These are phyloP conservation scores for Drosophila pseudotalamancana DNA, from an alignment of 2,888 invertebrate genomes.

Conservation along the genomic window DNA sequence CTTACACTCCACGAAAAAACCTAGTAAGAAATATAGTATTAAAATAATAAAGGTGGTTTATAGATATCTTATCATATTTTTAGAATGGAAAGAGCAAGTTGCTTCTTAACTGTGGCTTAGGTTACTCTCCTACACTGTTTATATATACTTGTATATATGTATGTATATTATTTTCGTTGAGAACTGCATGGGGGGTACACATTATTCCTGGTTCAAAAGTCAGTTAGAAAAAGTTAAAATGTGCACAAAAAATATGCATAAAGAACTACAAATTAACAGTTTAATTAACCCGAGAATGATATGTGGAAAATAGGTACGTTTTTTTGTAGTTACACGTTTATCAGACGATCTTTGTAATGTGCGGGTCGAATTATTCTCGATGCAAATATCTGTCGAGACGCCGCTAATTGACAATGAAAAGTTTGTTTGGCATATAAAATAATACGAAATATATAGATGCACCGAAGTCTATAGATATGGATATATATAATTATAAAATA, in stretches of 20 bases:
- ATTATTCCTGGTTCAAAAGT: background rate
- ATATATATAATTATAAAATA: background rate
- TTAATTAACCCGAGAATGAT: conserved; percentile 6
- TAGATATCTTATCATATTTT: too few species aligned
- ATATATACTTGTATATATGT: background rate
- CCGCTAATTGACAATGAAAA: conserved; percentile 28
- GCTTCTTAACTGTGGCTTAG: too few species aligned
- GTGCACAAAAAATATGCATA: conserved; percentile 17
- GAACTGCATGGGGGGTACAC: background rate
- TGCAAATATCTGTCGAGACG: conserved; percentile 3
- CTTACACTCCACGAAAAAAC: conserved; percentile 17
- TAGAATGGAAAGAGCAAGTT: too few species aligned
- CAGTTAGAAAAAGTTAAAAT: background rate
- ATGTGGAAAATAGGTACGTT: background rate
- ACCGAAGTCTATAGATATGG: background rate
- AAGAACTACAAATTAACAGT: conserved; percentile 14
- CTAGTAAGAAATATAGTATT: too few species aligned
- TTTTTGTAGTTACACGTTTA: background rate
- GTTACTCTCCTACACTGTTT: too few species aligned
- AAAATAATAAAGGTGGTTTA: too few species aligned
- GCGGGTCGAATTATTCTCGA: background rate
- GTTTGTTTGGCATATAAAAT: conserved; percentile 14
- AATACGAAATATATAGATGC: background rate
- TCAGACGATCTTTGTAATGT: conserved; percentile 8
- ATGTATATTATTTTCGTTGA: background rate